phyloP scores from a whole-genome alignment of 2,888 invertebrate species.

The Melangyna quadrimaculata region DNA sequence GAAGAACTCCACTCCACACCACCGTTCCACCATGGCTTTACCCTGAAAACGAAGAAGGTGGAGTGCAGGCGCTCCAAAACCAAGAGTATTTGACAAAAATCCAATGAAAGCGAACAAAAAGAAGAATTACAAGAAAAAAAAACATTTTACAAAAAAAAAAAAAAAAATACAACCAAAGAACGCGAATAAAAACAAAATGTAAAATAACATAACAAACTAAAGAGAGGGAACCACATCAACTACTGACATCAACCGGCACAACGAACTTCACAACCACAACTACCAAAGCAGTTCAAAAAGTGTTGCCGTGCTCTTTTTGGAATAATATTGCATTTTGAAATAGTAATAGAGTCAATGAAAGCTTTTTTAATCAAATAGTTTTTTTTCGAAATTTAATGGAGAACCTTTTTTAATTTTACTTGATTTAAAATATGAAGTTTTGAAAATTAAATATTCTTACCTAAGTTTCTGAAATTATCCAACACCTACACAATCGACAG shows the following conservation, averaged over 20 bases:
- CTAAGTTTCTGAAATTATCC: no score
- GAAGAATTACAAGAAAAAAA: slow-evolving; percentile 11
- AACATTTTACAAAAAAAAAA: slow-evolving; percentile 5
- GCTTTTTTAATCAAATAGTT: neutral
- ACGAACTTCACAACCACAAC: slow-evolving; percentile 70
- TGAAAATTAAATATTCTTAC: no score
- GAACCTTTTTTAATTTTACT: neutral
- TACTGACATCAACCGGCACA: slow-evolving; percentile 61
- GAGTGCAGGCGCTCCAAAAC: slow-evolving; percentile 58
- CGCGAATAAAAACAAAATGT: slow-evolving; percentile 58
- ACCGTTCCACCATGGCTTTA: neutral
- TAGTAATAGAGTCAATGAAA: neutral
- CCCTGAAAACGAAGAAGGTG: neutral
- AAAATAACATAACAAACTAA: slow-evolving; percentile 56
- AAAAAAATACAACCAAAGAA: slow-evolving; percentile 31
- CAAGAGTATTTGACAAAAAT: slow-evolving; percentile 60
- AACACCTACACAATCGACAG: no score
- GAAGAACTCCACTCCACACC: slow-evolving; percentile 28
- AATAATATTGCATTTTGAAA: neutral
- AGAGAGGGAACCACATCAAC: slow-evolving; percentile 36
- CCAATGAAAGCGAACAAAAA: slow-evolving; percentile 35
- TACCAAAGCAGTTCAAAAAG: slow-evolving; percentile 36
- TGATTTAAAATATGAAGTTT: no score
- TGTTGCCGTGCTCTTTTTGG: slow-evolving; percentile 42
- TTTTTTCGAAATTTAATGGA: neutral